Evolutionary conservation across 2,888 invertebrate species (phyloP), one percentile per base, ranked within the genome.

Genomic region (Cartodere bifasciata): DNA sequence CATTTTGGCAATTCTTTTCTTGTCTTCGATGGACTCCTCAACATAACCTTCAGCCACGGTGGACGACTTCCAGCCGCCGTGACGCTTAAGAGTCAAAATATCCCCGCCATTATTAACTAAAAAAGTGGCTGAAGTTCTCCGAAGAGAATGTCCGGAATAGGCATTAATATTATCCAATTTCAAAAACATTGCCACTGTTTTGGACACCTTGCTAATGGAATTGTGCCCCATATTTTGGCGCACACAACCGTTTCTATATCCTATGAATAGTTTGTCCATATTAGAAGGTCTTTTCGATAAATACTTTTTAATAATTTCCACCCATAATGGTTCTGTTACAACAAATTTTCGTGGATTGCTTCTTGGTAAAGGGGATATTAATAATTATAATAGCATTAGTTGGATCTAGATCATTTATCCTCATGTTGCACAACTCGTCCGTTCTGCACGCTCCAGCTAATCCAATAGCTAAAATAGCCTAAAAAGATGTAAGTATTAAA

Each of bases 101-200:
- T 32, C 31, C 6, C 31, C 36, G 14, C 39, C 43, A 13, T 40
- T 32, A 20, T 43, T 31, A 13, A 38, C 37, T n/a, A 41, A 16
- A 25, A 41, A 23, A 13, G 43, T 39, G 14, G 41, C 40, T 6
- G 40, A 40, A 4, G 42, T 35, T 34, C 39, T 32, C 13, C 35
- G 29, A 27, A 39, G 5, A 25, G 22, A 30, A 38, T 25, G 9
- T 4, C 40, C 41, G 9, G 40, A 40, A 34, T 42, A 40, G 5
- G 23, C 21, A 30, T 40, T 25, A 9, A 39, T 37, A 10, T 38
- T 14, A 2, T 39, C 36, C 21, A 45, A 33, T n/a, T 37, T 26
- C 23, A 41, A 34, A 31, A 26, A 31, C 11, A 10, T 12, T 20
- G 27, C 3, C 17, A 16, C n/a, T 2, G 17, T 28, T 28, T 28